phyloP scores from a whole-genome alignment of 2,797 vertebrate species.

The Anolis apletophallus region DNA sequence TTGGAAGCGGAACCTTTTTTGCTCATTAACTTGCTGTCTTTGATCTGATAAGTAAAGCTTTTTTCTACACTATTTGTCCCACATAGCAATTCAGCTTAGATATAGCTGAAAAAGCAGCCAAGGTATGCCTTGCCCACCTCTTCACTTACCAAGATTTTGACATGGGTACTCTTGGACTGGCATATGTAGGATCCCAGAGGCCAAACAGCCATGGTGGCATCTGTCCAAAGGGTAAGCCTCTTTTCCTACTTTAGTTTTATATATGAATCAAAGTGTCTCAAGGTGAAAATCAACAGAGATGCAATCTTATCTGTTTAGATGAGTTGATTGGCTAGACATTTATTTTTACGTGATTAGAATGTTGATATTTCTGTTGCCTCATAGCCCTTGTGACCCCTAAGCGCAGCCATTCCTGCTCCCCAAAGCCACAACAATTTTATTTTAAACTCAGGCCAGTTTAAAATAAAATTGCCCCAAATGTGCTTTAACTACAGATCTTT shows the following conservation, averaged over 20 bases:
- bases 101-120: slow-evolving; percentile 91
- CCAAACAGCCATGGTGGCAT: slow-evolving; percentile 91
- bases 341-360: neutral
- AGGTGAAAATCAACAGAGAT: neutral
- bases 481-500: too few species aligned
- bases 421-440: too few species aligned
- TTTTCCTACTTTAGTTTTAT: neutral
- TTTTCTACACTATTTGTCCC: neutral
- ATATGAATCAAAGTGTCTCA: neutral
- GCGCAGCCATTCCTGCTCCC: too few species aligned
- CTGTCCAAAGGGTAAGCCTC: slow-evolving; percentile 89
- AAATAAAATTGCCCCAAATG: too few species aligned
- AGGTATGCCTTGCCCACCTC: slow-evolving; percentile 94
- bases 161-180: slow-evolving; percentile 94
- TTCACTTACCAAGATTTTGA: slow-evolving; percentile 99
- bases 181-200: slow-evolving; percentile 95
- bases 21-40: neutral
- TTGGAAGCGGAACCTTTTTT: neutral
- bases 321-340: neutral
- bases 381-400: too few species aligned
- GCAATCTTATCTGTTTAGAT: neutral
- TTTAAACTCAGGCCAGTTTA: too few species aligned
- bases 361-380: neutral
- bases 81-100: slow-evolving; percentile 95
- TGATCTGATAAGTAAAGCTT: neutral